Percentiles rank a stretch among this genome's conserved stretches.
Conservation (phyloP, 2,113 vertebrate genomes). For the Eolophus roseicapilla region DNA sequence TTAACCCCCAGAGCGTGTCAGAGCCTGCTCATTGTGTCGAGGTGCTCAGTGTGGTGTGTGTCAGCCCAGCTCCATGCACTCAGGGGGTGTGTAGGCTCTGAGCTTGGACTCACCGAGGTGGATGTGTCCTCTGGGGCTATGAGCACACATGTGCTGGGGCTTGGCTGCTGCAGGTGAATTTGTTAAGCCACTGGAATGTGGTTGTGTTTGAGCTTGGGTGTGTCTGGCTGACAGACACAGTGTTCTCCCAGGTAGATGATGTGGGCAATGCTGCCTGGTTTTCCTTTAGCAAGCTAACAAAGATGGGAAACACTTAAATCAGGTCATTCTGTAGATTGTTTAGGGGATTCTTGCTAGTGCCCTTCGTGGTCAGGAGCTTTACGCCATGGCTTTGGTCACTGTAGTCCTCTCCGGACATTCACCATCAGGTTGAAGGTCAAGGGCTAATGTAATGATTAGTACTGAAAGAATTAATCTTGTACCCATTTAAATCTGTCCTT, state of each 20-base stretch:
- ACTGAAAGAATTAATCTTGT: background rate
- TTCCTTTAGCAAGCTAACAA: background rate
- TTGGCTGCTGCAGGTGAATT: background rate
- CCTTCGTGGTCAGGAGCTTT: background rate
- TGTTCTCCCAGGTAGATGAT: background rate
- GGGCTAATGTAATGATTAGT: background rate
- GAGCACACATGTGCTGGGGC: background rate
- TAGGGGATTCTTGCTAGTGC: background rate
- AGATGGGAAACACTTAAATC: background rate
- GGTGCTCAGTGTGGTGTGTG: background rate
- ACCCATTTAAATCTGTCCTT: background rate
- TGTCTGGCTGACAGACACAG: background rate
- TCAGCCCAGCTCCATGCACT: accelerated
- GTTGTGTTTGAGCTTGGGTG: background rate
- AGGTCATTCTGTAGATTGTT: background rate
- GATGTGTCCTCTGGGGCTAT: background rate
- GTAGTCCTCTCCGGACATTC: background rate
- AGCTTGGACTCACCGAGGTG: background rate
- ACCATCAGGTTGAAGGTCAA: background rate
- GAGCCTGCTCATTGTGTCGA: background rate
- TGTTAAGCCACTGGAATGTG: slow-evolving; percentile 25
- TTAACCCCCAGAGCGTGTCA: accelerated
- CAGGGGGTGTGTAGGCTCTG: background rate
- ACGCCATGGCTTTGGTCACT: background rate
- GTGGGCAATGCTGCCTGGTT: background rate